A percentile compares a stretch with the other conserved stretches of the same genome.
These are phyloP conservation scores for Colletes latitarsis DNA, from an alignment of 1,140 invertebrate genomes.

Conservation along the genomic window DNA sequence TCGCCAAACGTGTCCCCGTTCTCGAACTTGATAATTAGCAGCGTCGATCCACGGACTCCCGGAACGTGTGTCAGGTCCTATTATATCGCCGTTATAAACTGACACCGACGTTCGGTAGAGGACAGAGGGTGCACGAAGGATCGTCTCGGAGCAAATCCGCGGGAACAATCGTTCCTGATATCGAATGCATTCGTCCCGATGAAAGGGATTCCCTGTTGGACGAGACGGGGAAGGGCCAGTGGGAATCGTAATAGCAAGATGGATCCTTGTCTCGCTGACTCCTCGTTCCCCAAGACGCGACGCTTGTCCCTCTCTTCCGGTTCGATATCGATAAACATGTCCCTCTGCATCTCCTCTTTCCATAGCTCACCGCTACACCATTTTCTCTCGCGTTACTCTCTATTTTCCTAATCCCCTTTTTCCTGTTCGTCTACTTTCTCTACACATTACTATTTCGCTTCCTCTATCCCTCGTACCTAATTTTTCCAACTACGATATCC, in stretches of 20 bases:
- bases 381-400: neutral
- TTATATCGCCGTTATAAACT: constrained; percentile 51
- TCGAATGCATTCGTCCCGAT: constrained; percentile 50
- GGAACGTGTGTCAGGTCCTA: constrained; percentile 13
- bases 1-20: too few relatives aligned
- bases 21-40: constrained; percentile 29
- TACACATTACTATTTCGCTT: neutral
- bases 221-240: constrained; percentile 27
- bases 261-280: constrained; percentile 28
- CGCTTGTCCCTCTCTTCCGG: neutral
- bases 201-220: constrained; percentile 41
- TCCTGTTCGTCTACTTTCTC: neutral
- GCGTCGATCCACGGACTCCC: constrained; percentile 1
- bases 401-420: neutral
- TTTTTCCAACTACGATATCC: neutral
- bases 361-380: neutral
- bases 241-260: constrained; percentile 50
- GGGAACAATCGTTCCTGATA: constrained; percentile 58
- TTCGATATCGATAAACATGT: neutral
- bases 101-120: constrained; percentile 42
- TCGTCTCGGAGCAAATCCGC: constrained; percentile 12
- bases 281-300: neutral
- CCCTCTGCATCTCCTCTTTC: neutral
- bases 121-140: neutral
- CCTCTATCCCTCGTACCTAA: neutral